Evolutionary conservation across 2,888 invertebrate genomes (phyloP), one percentile per base, ranked within the genome.

Genomic region (Meiosimyza platycephala): DNA sequence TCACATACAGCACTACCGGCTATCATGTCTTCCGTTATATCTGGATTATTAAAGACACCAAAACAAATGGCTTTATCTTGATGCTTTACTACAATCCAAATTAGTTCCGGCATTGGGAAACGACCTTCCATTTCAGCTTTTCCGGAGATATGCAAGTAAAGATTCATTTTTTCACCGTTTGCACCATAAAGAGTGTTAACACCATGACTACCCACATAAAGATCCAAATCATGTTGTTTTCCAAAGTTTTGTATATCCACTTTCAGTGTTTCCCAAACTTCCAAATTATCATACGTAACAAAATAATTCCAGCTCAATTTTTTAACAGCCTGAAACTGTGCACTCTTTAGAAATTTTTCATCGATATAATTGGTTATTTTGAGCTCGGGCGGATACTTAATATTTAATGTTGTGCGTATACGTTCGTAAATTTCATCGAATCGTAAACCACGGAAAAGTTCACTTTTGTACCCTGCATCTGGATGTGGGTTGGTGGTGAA

Each of bases 251-350:
- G 69, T n/a, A 83, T 81, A 62, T 83, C 81, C 40, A 78, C 59
- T 40, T 80, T 79, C 1, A 84, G 72, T 1, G 77, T 67, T 11
- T 76, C 75, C 28, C 81, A 75, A 55, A 80, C 80, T 3, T 60
- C 55, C 3, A 80, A 68, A 22, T 79, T 74, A 47, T 81, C 81
- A 64, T 79, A 75, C n/a, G 77, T 64, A 6, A 81, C 75, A 52
- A 79, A 80, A 71, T 80, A 83, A 65, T 84, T 84, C 83, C 83
- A 84, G 2, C 80, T 75, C 1, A 84, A 74, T 71, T 83, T 83
- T 59, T 79, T 79, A 0, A 77, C 76, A 6, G 80, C 75, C 22
- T 76, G 76, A 57, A 82, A 76, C 71, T 84, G 84, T 18, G 74
- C 75, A 68, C 79, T 80, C 22, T 74, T 77, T 6, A 83, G 72